Evolutionary conservation across 2,113 vertebrate species (phyloP).

Genomic region (Toxotes jaculatrix): DNA sequence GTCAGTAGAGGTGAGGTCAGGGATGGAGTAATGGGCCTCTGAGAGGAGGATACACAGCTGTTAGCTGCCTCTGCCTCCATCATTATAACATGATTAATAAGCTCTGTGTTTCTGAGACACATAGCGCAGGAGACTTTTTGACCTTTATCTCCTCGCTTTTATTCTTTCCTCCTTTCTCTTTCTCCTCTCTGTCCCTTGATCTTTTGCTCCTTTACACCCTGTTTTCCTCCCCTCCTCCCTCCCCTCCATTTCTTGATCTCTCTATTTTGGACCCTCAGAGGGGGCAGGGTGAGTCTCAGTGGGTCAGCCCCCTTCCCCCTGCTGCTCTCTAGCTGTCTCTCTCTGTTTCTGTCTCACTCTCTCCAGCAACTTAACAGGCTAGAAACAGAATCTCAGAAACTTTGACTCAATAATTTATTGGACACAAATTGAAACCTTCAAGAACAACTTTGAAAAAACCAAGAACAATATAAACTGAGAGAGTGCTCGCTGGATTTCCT

Average conservation of each 20-base stretch:
- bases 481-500: slow-evolving; percentile 8
- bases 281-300: slow-evolving; percentile 52
- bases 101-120: slow-evolving; percentile 27
- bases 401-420: slow-evolving; percentile 10
- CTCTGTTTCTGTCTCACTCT: slow-evolving; percentile 38
- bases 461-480: neutral
- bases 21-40: slow-evolving; percentile 11
- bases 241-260: slow-evolving; percentile 16
- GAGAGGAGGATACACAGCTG: slow-evolving; percentile 31
- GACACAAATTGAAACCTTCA: slow-evolving; percentile 15
- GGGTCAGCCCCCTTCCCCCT: slow-evolving; percentile 46
- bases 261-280: slow-evolving; percentile 71
- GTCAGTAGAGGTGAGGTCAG: slow-evolving; percentile 7
- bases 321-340: slow-evolving; percentile 20
- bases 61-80: slow-evolving; percentile 12
- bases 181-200: slow-evolving; percentile 26
- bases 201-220: neutral
- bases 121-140: slow-evolving; percentile 14
- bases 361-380: slow-evolving; percentile 8
- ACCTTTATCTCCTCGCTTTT: slow-evolving; percentile 20
- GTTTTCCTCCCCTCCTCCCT: slow-evolving; percentile 1
- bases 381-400: slow-evolving; percentile 32
- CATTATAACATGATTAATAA: slow-evolving; percentile 60
- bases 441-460: slow-evolving; percentile 2
- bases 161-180: neutral